phyloP scores from a whole-genome alignment of 1,140 invertebrate genomes.

The Papilio dardanus region DNA sequence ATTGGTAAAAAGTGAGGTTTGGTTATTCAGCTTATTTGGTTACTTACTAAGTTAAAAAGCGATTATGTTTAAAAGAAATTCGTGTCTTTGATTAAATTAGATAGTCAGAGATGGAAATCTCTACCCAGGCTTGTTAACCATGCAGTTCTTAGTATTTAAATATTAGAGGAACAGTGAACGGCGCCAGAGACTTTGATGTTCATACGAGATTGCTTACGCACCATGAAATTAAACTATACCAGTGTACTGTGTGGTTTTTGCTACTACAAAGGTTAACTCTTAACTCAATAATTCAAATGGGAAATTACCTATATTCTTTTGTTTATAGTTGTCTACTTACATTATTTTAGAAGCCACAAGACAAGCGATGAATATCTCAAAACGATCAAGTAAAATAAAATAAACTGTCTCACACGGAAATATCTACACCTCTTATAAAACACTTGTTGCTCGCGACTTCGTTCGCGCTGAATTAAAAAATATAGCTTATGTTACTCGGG shows the following conservation, averaged over 20 bases:
- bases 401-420: too few species aligned
- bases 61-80: not conserved
- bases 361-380: too few species aligned
- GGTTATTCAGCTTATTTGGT: too few species aligned
- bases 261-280: conserved; percentile 11
- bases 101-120: not conserved
- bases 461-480: too few species aligned
- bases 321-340: too few species aligned
- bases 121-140: not conserved
- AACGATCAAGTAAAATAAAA: too few species aligned
- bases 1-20: too few species aligned
- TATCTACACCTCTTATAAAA: not conserved
- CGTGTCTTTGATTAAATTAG: conserved; percentile 5
- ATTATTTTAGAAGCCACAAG: not conserved
- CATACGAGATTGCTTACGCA: not conserved
- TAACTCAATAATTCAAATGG: not conserved
- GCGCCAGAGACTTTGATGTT: not conserved
- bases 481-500: too few species aligned
- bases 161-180: conserved; percentile 1
- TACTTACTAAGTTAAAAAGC: not conserved
- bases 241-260: not conserved
- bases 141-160: not conserved
- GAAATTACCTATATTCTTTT: too few species aligned
- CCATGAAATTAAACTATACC: conserved; percentile 15
- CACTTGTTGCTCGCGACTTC: not conserved